phyloP scores from a whole-genome alignment of 2,113 vertebrate species.

The Murina feae region DNA sequence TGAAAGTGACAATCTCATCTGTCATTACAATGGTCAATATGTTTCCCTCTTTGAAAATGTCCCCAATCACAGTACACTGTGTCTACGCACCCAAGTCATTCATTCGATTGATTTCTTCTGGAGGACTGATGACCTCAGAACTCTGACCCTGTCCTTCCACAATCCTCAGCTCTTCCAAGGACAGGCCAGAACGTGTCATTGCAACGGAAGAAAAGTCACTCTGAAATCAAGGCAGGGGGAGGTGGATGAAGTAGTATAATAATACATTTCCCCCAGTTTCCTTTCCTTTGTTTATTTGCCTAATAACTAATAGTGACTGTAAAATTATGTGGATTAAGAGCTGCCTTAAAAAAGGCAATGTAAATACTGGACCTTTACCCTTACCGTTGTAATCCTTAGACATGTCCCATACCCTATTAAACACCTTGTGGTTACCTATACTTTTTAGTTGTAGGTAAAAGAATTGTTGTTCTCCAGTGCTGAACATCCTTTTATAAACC shows the following conservation, averaged over 20 bases:
- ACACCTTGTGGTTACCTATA: background rate
- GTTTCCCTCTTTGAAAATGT: background rate
- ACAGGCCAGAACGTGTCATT: slow-evolving; percentile 92
- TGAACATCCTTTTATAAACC: background rate
- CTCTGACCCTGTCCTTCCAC: slow-evolving; percentile 98
- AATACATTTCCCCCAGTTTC: background rate
- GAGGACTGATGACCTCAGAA: slow-evolving; percentile 91
- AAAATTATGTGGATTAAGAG: background rate
- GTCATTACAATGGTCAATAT: background rate
- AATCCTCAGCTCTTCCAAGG: slow-evolving; percentile 94
- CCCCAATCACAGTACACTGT: background rate
- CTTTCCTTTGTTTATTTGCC: background rate
- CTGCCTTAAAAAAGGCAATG: background rate
- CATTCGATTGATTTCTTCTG: slow-evolving; percentile 92
- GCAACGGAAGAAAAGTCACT: slow-evolving; percentile 87
- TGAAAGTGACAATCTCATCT: background rate
- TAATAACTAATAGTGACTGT: background rate
- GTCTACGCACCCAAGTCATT: slow-evolving; percentile 88
- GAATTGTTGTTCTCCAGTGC: rapidly evolving
- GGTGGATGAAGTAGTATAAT: background rate
- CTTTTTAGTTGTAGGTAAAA: background rate
- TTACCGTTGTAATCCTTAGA: no score
- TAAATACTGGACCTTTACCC: background rate
- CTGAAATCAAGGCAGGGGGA: slow-evolving; percentile 77
- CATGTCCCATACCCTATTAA: background rate